Evolutionary conservation across 2,888 invertebrate species (phyloP), one percentile per base, ranked within the genome.

Genomic region (Parnassius apollo): DNA sequence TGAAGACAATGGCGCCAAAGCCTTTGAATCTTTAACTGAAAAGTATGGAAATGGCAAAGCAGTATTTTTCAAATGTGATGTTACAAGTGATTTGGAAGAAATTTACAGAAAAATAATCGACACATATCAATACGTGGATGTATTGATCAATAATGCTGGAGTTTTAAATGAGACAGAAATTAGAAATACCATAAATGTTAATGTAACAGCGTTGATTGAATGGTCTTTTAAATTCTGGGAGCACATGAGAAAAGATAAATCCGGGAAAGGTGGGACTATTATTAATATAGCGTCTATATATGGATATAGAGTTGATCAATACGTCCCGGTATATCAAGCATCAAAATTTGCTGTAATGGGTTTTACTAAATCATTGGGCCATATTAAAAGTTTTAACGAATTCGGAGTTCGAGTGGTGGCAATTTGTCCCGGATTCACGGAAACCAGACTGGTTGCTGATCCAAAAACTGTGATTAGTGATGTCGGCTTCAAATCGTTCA

Each of bases 281-380:
- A 86, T 95, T n/a, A 95, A 95, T 75, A 83, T 94, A 25, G 90
- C 94, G 1, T 94, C 95, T 0, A 92, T 93, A 25, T 90, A 92
- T 67, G 94, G 93, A 0, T 82, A 89, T 50, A 81, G 85, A 67
- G 80, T 92, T 0, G 78, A 86, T 44, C 85, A 89, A 7, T 85
- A 85, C n/a, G 71, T 86, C 35, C 93, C 93, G 2, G 81, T 91
- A n/a, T 94, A 93, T 74, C 87, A 88, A 2, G 92, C 92, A 0
- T 92, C 93, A 0, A 93, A 94, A 73, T 88, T 86, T 66, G 91
- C 88, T 18, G 86, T 93, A 2, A 78, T 90, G 65, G 93, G 93
- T 8, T 80, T 93, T 59, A 84, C 86, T 45, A 83, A 83, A 59
- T 85, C 89, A 0, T 65, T 91, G 75, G 77, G 93, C 61, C 72